These are phyloP conservation scores for Donacobius atricapilla DNA, from an alignment of 2,113 vertebrate species.

Conservation along the genomic window DNA sequence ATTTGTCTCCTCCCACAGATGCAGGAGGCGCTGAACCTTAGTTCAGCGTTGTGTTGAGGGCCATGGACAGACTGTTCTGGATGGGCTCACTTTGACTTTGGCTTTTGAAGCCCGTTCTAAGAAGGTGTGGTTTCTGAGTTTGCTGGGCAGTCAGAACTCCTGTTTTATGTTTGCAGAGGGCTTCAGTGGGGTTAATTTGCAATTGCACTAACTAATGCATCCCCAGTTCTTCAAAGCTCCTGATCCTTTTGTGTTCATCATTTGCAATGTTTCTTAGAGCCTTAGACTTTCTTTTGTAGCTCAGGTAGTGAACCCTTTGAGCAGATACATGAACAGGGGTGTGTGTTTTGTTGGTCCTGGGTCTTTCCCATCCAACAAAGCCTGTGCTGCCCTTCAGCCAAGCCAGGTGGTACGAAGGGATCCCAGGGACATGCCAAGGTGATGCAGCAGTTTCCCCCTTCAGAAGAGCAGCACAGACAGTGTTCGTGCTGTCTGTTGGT, in stretches of 20 bases:
- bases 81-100: background rate
- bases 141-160: background rate
- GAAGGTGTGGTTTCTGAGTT: background rate
- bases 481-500: rapidly evolving
- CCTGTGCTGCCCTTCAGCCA: background rate
- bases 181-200: background rate
- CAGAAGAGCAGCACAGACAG: background rate
- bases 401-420: rapidly evolving
- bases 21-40: background rate
- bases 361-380: background rate
- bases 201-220: background rate
- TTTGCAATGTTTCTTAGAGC: background rate
- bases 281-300: background rate
- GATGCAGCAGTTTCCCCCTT: background rate
- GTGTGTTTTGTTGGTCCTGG: background rate
- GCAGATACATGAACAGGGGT: rapidly evolving
- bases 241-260: background rate
- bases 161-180: background rate
- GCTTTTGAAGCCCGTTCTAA: background rate
- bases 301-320: background rate
- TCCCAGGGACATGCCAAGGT: background rate
- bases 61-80: background rate
- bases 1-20: background rate
- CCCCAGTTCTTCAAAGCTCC: background rate
- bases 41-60: background rate